Evolutionary conservation across 2,888 invertebrate species (phyloP).

Genomic region (Lycaena phlaeas): DNA sequence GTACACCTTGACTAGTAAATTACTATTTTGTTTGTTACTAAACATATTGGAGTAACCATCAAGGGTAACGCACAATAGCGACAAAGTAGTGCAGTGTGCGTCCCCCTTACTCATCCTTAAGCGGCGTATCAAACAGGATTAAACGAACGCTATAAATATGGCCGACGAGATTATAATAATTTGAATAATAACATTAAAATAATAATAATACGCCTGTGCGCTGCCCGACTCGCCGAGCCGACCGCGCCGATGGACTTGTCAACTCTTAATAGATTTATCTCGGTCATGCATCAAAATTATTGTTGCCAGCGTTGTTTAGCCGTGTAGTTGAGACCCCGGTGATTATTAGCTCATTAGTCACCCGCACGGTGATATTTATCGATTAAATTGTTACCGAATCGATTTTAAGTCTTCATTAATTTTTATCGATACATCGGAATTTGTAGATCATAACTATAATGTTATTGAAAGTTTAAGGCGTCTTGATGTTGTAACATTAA

Average conservation of each 20-base stretch:
- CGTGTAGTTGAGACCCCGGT: constrained; percentile 29
- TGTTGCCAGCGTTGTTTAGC: constrained; percentile 37
- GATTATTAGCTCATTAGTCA: constrained; percentile 50
- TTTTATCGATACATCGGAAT: constrained; percentile 8
- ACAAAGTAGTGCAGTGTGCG: constrained; percentile 21
- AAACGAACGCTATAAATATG: constrained; percentile 59
- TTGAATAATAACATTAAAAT: constrained; percentile 68
- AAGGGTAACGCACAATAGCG: too few species aligned
- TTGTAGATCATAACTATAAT: constrained; percentile 3
- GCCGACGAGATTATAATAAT: constrained; percentile 63
- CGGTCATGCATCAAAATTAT: constrained; percentile 42
- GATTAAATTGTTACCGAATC: constrained; percentile 20
- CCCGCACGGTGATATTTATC: constrained; percentile 29
- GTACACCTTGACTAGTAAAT: too few species aligned
- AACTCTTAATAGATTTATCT: constrained; percentile 63
- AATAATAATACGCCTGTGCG: constrained; percentile 48
- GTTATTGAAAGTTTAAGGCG: constrained; percentile 16
- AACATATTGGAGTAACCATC: too few species aligned
- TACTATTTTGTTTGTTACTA: too few species aligned
- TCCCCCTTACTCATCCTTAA: constrained; percentile 29
- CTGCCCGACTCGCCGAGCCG: constrained; percentile 28
- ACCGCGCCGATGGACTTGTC: constrained; percentile 50
- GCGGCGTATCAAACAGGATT: constrained; percentile 67
- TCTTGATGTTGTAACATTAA: constrained; percentile 32
- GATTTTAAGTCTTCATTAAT: constrained; percentile 16